Base-by-base conservation (phyloP, 2,888 invertebrate species). In the Homarus gammarus region DNA sequence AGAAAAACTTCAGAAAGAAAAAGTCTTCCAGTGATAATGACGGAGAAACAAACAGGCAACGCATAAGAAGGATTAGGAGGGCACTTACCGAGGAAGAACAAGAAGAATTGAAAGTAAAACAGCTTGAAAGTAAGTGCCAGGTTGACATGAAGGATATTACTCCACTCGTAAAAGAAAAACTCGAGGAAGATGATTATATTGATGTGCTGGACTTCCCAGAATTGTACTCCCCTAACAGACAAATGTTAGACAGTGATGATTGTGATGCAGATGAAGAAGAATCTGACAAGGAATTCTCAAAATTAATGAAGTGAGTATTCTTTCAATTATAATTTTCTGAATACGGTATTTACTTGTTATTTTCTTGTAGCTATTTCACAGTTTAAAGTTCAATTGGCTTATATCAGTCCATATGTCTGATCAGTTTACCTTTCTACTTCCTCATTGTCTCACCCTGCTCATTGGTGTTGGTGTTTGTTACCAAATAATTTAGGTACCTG, bases 231-330 rank as follows among this genome's bases (percentile, higher is more conserved):
- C 38, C 36, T 22, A 51, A 18, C 6, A n/a, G 18, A 31, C 56
- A n/a, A n/a, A 38, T 15, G 10, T 33, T 36, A 6, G 78, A 70
- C 31, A 87, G 64, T 51, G 78, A 88, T 83, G 83, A 83, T 44
- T 78, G 88, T 64, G 85, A 89, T 81, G 89, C 84, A 31, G 89
- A 89, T 81, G 89, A 89, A 49, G 89, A 89, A 70, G 89, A 89
- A 31, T 89, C 89, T 5, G 89, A 89, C 36, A 70, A 73, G 49
- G 89, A 89, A 75, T 89, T 89, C 61, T 56, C 78, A 12, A 78
- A 84, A 51, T 51, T 89, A 22, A 89, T 89, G 89, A 89, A 85
- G 89, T 89, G 61, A 84, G 89, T 85, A 61, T 27, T 78, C 6
- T 81, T 18, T 38, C 18, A 2, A 3, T 31, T 31, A 10, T 31